Evolutionary conservation across 64 coral and sea anemone species (phyloP).

Genomic region (Porites lutea): DNA sequence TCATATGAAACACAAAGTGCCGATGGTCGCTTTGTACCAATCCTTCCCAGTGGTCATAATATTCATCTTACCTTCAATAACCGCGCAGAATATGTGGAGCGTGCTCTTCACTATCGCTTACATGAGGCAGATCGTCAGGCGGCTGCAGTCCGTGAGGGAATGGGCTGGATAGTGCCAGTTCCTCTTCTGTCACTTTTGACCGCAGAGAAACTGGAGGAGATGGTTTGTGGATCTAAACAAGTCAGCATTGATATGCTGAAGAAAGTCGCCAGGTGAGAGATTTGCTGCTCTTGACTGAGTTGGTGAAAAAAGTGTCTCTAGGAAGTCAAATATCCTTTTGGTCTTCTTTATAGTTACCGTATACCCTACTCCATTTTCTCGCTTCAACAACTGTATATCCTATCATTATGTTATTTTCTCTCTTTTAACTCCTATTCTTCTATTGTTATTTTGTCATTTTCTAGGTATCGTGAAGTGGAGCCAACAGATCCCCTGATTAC

Average conservation of each 20-base stretch:
- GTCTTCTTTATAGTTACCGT: too few relatives aligned
- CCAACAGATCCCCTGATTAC: slow-evolving; percentile 67
- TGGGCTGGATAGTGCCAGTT: slow-evolving; percentile 90
- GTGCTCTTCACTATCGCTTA: slow-evolving; percentile 84
- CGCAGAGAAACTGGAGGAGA: slow-evolving; percentile 81
- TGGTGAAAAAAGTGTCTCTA: background rate
- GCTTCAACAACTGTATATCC: too few relatives aligned
- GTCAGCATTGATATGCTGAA: slow-evolving; percentile 87
- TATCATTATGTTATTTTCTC: too few relatives aligned
- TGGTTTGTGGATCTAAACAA: slow-evolving; percentile 91
- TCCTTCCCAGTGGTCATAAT: slow-evolving; percentile 84
- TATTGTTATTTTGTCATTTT: background rate
- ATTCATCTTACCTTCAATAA: slow-evolving; percentile 87
- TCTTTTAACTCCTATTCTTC: background rate
- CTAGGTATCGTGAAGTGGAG: slow-evolving; percentile 89
- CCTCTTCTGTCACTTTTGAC: slow-evolving; percentile 85
- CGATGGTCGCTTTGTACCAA: slow-evolving; percentile 87
- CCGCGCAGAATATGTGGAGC: slow-evolving; percentile 85
- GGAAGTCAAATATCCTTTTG: too few relatives aligned
- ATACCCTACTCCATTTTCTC: too few relatives aligned
- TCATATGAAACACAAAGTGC: slow-evolving; percentile 90
- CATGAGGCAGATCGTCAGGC: slow-evolving; percentile 89
- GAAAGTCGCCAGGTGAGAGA: slow-evolving; percentile 82
- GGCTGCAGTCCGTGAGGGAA: slow-evolving; percentile 83
- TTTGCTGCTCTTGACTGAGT: background rate